phyloP scores from a whole-genome alignment of 2,113 vertebrate genomes.

The Grammatotria lemairii region DNA sequence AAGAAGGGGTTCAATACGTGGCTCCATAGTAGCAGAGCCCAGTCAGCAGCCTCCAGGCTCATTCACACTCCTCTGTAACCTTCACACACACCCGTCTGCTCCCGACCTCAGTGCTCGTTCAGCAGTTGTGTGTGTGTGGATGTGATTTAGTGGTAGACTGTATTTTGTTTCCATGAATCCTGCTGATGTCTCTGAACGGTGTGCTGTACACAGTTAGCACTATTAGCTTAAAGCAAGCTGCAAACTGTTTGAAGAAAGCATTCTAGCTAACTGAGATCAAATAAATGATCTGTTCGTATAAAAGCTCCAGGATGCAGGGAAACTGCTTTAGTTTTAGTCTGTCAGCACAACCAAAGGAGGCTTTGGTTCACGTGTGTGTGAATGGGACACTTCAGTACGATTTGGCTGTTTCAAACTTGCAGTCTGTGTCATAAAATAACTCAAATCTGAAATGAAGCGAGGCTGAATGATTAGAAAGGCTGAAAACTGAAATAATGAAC shows the following conservation, averaged over 20 bases:
- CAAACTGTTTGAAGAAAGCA: not conserved
- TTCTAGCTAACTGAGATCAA: not conserved
- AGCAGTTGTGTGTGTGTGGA: not conserved
- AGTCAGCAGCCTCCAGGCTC: conserved; percentile 38
- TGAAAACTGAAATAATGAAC: no score
- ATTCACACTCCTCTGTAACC: conserved; percentile 32
- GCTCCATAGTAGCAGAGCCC: conserved; percentile 14
- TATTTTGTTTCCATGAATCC: not conserved
- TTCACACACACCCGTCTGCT: conserved; percentile 12
- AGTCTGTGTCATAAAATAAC: no score
- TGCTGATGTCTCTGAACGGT: not conserved
- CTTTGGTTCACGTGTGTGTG: no score
- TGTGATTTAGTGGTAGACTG: not conserved
- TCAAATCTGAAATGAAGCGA: no score
- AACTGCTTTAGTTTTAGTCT: no score
- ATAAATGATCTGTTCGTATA: not conserved
- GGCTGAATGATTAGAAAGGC: no score
- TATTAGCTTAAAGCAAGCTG: not conserved
- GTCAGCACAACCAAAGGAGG: no score
- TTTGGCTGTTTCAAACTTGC: no score
- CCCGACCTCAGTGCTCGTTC: not conserved
- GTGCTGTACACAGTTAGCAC: not conserved
- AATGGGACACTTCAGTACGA: no score
- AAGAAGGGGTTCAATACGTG: not conserved
- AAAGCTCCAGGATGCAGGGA: not conserved